A percentile compares a stretch with the other conserved stretches of the same genome.
Evolutionary conservation across 2,888 invertebrate species (phyloP).

Genomic region (Aphodius granarius): DNA sequence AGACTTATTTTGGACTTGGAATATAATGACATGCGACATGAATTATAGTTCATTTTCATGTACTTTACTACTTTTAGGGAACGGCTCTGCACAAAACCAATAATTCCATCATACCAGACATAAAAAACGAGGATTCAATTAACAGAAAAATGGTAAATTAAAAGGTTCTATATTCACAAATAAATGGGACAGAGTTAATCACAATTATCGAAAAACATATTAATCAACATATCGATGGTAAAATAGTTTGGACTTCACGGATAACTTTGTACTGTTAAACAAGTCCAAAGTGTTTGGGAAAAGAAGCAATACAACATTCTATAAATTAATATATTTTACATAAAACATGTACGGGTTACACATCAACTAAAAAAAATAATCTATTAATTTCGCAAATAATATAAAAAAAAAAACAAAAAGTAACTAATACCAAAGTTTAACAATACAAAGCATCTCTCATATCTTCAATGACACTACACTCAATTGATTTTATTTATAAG

Average conservation of each 20-base stretch:
- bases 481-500: constrained; percentile 45
- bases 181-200: neutral
- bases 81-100: neutral
- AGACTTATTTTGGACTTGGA: neutral
- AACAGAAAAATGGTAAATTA: neutral
- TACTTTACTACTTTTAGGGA: neutral
- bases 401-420: constrained; percentile 23
- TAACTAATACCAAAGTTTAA: constrained; percentile 30
- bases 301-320: neutral
- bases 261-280: constrained; percentile 23
- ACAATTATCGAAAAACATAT: neutral
- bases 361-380: constrained; percentile 15
- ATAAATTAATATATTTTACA: neutral
- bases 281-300: neutral
- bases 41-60: neutral
- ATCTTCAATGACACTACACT: constrained; percentile 54
- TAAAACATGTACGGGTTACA: neutral
- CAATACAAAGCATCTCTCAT: constrained; percentile 49
- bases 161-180: neutral
- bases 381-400: constrained; percentile 1
- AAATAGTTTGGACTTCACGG: neutral
- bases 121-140: neutral
- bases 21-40: neutral
- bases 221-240: neutral
- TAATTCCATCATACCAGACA: neutral